Evolutionary conservation across 2,797 vertebrate genomes (phyloP).

Genomic region (Alcedo quadribrachys): DNA sequence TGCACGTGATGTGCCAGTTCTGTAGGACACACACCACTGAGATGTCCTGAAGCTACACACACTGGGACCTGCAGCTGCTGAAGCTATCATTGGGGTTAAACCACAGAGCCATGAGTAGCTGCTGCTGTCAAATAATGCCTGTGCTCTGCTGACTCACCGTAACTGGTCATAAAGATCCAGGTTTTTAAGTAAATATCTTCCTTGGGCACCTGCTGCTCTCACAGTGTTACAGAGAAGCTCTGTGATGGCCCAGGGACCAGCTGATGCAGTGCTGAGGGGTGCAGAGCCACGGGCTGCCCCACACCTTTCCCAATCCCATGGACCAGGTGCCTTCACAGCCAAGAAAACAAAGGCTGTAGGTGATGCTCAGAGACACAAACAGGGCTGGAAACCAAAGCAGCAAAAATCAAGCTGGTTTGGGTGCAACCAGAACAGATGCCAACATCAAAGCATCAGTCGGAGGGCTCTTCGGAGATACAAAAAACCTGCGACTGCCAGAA

Average conservation of each 20-base stretch:
- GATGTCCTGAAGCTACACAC: neutral
- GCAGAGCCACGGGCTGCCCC: neutral
- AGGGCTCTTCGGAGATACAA: neutral
- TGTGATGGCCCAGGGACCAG: rapidly evolving
- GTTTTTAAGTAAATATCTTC: neutral
- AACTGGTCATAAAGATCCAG: neutral
- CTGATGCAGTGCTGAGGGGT: neutral
- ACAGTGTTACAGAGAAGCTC: rapidly evolving
- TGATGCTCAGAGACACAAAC: neutral
- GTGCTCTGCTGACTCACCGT: neutral
- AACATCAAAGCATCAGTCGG: rapidly evolving
- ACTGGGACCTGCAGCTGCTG: neutral
- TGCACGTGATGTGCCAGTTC: rapidly evolving
- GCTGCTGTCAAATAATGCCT: neutral
- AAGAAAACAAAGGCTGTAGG: neutral
- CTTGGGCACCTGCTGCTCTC: neutral
- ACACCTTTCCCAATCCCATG: neutral
- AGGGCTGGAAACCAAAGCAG: neutral
- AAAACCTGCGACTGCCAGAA: neutral
- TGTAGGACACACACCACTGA: neutral
- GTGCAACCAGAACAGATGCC: neutral
- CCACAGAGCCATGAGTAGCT: rapidly evolving
- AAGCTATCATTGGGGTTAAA: neutral
- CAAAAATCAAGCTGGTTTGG: neutral
- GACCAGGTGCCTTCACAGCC: neutral